Evolutionary conservation across 2,888 invertebrate genomes (phyloP).

Genomic region (Cybosia mesomella): DNA sequence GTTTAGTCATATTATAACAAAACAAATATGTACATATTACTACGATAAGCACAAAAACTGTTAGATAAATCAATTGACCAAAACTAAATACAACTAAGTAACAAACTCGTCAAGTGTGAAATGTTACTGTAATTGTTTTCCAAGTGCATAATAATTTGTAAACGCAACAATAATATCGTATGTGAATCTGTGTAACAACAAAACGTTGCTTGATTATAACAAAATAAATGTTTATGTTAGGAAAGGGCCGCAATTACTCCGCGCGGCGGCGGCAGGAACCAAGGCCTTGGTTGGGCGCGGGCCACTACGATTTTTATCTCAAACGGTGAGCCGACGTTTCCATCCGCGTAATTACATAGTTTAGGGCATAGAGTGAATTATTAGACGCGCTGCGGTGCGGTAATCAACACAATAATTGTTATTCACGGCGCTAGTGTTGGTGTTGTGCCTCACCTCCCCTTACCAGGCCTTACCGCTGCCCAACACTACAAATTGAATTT

Average conservation of each 20-base stretch:
- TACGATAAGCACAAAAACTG: neutral
- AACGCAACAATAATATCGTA: conserved; percentile 40
- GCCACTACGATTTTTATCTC: conserved; percentile 80
- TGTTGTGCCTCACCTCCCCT: conserved; percentile 51
- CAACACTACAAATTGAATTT: conserved; percentile 76
- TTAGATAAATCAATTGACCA: conserved; percentile 18
- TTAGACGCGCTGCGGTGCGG: conserved; percentile 78
- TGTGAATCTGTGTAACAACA: conserved; percentile 47
- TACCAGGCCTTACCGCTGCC: conserved; percentile 18
- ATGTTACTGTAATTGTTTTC: conserved; percentile 20
- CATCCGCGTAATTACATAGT: conserved; percentile 84
- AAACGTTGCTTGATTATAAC: conserved; percentile 57
- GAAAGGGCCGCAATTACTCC: conserved; percentile 70
- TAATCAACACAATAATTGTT: conserved; percentile 85
- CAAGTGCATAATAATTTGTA: conserved; percentile 28
- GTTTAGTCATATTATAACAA: neutral
- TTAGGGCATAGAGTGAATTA: conserved; percentile 84
- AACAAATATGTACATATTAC: neutral
- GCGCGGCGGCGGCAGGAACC: conserved; percentile 61
- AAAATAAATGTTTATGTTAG: conserved; percentile 81
- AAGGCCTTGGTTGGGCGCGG: conserved; percentile 38
- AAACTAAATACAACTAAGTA: conserved; percentile 15
- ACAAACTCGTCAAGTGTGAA: conserved; percentile 19
- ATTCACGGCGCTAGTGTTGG: conserved; percentile 73
- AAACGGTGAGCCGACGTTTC: conserved; percentile 84